These are phyloP conservation scores for Battus philenor DNA, from an alignment of 1,140 invertebrate species.

Conservation along the genomic window DNA sequence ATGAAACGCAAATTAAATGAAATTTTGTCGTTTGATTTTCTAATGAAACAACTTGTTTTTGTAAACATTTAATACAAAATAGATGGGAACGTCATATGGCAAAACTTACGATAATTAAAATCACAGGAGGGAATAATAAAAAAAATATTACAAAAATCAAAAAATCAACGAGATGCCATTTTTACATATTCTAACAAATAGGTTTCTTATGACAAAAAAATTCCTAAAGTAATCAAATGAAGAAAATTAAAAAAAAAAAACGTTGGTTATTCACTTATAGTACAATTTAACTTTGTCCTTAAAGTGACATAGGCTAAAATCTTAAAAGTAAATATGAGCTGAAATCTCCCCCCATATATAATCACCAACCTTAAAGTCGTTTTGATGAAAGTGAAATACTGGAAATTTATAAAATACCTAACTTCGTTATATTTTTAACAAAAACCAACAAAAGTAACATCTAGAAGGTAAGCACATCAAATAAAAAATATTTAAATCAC, in stretches of 20 bases:
- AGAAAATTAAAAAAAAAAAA: too few species aligned
- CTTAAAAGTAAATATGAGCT: background rate
- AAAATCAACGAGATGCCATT: too few species aligned
- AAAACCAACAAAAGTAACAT: background rate
- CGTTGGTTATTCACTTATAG: too few species aligned
- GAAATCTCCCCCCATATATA: too few species aligned
- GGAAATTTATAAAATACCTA: background rate
- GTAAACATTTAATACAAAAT: background rate
- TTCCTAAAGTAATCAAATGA: too few species aligned
- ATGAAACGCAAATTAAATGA: constrained; percentile 23
- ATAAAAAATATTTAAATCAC: background rate
- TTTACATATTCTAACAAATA: too few species aligned
- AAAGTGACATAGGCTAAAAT: too few species aligned
- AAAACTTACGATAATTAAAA: background rate
- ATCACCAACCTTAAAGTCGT: too few species aligned
- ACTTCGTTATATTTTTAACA: too few species aligned
- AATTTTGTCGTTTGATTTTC: constrained; percentile 12
- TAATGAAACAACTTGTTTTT: constrained; percentile 5
- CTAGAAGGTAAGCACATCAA: background rate
- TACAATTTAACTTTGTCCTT: too few species aligned
- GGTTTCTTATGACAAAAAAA: too few species aligned
- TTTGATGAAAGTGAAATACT: too few species aligned
- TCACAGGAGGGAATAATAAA: background rate
- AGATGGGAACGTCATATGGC: background rate
- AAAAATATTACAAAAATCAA: background rate